phyloP scores from a whole-genome alignment of 92 coral and sea anemone genomes.

The Siderastrea radians region DNA sequence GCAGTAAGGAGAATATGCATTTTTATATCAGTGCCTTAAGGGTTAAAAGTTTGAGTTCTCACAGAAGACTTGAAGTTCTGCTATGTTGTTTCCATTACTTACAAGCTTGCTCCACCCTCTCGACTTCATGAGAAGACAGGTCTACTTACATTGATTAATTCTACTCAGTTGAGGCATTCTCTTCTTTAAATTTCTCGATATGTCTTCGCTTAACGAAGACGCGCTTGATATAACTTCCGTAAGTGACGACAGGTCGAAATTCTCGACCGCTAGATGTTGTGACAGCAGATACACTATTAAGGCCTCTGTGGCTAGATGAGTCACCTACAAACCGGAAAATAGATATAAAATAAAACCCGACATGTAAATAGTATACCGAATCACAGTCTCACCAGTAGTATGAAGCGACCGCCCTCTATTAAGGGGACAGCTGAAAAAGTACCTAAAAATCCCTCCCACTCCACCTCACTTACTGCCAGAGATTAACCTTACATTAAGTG shows the following conservation, averaged over 20 bases:
- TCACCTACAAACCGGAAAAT: slow-evolving; percentile 27
- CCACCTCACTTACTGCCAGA: no score
- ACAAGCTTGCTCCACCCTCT: background rate
- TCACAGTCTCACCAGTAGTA: no score
- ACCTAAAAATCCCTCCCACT: no score
- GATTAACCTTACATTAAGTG: no score
- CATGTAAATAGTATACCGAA: background rate
- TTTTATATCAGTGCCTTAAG: no score
- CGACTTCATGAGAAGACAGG: no score
- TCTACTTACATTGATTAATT: slow-evolving; percentile 53
- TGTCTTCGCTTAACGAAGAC: slow-evolving; percentile 63
- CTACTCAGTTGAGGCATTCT: slow-evolving; percentile 48
- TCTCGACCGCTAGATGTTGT: slow-evolving; percentile 80
- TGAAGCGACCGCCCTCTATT: no score
- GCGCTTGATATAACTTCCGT: slow-evolving; percentile 69
- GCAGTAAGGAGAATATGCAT: no score
- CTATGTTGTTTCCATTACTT: no score
- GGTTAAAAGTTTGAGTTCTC: no score
- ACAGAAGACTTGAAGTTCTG: no score
- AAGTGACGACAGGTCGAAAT: slow-evolving; percentile 78
- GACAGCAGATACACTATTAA: slow-evolving; percentile 77
- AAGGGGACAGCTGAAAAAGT: no score
- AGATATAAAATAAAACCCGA: background rate
- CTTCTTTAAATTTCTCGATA: slow-evolving; percentile 18
- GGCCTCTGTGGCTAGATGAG: slow-evolving; percentile 64